phyloP scores from a whole-genome alignment of 2,888 invertebrate species.

The Zeuzera pyrina region DNA sequence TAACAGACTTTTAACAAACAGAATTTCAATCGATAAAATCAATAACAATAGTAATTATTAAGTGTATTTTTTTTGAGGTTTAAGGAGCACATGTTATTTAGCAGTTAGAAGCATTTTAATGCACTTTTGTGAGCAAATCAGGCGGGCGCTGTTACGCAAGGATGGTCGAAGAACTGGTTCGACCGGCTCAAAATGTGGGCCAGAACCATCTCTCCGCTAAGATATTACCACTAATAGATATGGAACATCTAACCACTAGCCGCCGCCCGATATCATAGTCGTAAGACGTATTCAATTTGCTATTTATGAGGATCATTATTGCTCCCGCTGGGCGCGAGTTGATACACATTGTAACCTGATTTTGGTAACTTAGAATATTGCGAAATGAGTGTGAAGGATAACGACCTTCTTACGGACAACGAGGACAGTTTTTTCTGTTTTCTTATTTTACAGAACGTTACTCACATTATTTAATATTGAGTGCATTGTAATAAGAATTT shows the following conservation, averaged over 20 bases:
- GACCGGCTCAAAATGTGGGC: conserved; percentile 66
- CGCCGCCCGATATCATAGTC: conserved; percentile 17
- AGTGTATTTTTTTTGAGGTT: too few species aligned
- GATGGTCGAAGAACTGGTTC: conserved; percentile 60
- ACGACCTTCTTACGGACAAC: too few species aligned
- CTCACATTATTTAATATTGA: too few species aligned
- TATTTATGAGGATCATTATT: conserved; percentile 21
- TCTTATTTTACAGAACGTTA: too few species aligned
- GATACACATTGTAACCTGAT: too few species aligned
- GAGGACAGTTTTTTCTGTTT: too few species aligned
- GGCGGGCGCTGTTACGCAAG: conserved; percentile 53
- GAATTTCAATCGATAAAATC: too few species aligned
- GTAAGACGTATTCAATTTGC: conserved; percentile 25
- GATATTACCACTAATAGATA: conserved; percentile 67
- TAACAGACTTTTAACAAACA: too few species aligned
- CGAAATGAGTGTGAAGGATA: too few species aligned
- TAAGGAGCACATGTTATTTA: conserved; percentile 56
- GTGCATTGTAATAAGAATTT: too few species aligned
- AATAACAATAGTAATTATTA: too few species aligned
- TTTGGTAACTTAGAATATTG: too few species aligned
- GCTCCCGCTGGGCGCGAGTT: conserved; percentile 2
- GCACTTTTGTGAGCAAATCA: conserved; percentile 59
- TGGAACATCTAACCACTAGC: conserved; percentile 34
- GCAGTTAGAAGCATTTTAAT: conserved; percentile 57
- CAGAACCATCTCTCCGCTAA: conserved; percentile 64